Evolutionary conservation across 2,113 vertebrate genomes (phyloP).

Genomic region (Chaetodon auriga): DNA sequence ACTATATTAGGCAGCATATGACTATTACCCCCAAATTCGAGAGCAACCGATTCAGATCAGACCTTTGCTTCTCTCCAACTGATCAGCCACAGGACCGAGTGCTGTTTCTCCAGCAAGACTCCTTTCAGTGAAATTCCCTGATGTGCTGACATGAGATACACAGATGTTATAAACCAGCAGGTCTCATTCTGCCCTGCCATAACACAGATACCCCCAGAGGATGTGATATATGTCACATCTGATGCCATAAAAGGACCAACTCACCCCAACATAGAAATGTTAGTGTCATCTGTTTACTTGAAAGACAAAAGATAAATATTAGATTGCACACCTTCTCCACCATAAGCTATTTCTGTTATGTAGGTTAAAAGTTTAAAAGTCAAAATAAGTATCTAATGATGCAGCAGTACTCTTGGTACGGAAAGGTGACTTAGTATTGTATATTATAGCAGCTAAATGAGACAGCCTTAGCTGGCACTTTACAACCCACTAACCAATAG

Average conservation of each 20-base stretch:
- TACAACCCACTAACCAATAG: too few species aligned
- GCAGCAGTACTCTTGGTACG: not conserved
- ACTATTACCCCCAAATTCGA: not conserved
- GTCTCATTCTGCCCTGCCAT: not conserved
- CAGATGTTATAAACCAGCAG: slow-evolving; percentile 1
- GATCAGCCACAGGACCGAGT: not conserved
- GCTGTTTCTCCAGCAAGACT: not conserved
- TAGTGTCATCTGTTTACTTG: not conserved
- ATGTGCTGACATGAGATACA: slow-evolving; percentile 11
- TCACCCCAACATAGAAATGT: not conserved
- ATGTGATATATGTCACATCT: not conserved
- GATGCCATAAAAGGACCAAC: not conserved
- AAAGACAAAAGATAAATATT: not conserved
- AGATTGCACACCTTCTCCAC: not conserved
- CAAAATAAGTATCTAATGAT: not conserved
- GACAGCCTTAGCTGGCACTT: not conserved
- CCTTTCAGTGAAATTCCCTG: slow-evolving; percentile 9
- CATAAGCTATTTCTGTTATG: not conserved
- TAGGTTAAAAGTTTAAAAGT: not conserved
- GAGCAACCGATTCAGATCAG: slow-evolving; percentile 5
- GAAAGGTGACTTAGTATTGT: not conserved
- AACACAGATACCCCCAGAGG: not conserved
- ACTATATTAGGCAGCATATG: not conserved
- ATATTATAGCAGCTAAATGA: not conserved
- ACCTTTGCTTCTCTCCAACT: not conserved